Evolutionary conservation across 1,140 invertebrate species (phyloP), one percentile per base, ranked within the genome.

Genomic region (Drosophila miranda): DNA sequence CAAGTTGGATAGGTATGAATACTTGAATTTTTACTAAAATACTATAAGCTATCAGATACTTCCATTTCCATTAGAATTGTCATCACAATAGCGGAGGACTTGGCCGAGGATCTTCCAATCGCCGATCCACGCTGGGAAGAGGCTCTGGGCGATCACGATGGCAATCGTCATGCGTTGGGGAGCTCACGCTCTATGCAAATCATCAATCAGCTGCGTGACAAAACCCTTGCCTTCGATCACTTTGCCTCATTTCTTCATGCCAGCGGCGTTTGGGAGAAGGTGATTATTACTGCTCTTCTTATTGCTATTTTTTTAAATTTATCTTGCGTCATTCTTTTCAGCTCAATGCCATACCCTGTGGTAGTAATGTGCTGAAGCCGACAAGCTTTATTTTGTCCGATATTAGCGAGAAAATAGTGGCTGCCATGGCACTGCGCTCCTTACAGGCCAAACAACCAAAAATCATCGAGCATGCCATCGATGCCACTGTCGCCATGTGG

Each of bases 41-140:
- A 3, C 13, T 14, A 11, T 89, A 91, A 1, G 19, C 8, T 16
- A 13, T 30, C 30, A 11, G 23, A 91, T 97, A 16, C 1, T 21
- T 46, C 13, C 2, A 41, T 16, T 56, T 5, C 13, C 3, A 5
- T 4, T 91, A 93, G 93, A 53, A 91, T 95, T 23, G 94, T 96
- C 43, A 89, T 95, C n/a, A 92, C 92, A 44, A 93, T 97, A 0
- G 96, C 95, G 57, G 92, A 93, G 60, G 95, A 97, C 82, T 92
- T 98, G 53, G 94, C 98, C 46, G 95, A 98, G 91, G 97, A 98
- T 92, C 94, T 95, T 70, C 98, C 97, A 6, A 94, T 95, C 2
- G 94, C 95, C 49, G 97, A 99, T 93, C 97, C 97, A 1, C 92
- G 97, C 73, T 98, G 95, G 96, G 93, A 93, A 45, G 77, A 91